Evolutionary conservation across 1,140 invertebrate genomes (phyloP).

Genomic region (Elysia chlorotica): DNA sequence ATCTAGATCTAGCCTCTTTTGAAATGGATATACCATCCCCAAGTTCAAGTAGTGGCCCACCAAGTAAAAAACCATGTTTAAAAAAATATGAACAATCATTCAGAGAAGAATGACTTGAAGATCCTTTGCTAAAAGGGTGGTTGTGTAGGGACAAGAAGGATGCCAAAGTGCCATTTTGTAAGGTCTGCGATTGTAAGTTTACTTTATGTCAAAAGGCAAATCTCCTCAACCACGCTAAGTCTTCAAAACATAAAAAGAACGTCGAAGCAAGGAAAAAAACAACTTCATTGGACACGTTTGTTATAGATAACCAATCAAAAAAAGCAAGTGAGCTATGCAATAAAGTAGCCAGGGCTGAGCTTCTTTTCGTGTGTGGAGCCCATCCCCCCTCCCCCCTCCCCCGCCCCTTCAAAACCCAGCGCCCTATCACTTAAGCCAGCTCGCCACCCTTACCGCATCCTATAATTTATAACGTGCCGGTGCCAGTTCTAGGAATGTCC

Average conservation of each 20-base stretch:
- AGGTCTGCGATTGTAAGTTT: not conserved
- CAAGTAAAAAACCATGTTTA: not conserved
- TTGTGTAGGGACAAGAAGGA: not conserved
- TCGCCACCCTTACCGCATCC: too few relatives aligned
- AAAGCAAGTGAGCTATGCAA: not conserved
- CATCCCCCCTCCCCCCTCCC: too few relatives aligned
- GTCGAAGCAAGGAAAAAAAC: not conserved
- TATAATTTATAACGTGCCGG: too few relatives aligned
- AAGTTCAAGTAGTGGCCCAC: not conserved
- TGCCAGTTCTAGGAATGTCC: too few relatives aligned
- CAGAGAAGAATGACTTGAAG: not conserved
- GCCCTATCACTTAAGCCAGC: too few relatives aligned
- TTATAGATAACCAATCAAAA: not conserved
- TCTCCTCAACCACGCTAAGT: not conserved
- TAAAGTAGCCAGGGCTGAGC: not conserved
- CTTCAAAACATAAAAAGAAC: not conserved
- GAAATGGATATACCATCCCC: not conserved
- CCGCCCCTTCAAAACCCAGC: not conserved
- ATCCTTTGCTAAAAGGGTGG: not conserved
- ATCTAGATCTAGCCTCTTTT: too few relatives aligned
- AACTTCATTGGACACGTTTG: not conserved
- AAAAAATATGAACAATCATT: not conserved
- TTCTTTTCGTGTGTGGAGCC: not conserved
- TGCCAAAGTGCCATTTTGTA: not conserved
- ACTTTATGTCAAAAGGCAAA: not conserved